Base-by-base conservation (phyloP, 2,113 vertebrate genomes). In the Illadopsis cleaveri region DNA sequence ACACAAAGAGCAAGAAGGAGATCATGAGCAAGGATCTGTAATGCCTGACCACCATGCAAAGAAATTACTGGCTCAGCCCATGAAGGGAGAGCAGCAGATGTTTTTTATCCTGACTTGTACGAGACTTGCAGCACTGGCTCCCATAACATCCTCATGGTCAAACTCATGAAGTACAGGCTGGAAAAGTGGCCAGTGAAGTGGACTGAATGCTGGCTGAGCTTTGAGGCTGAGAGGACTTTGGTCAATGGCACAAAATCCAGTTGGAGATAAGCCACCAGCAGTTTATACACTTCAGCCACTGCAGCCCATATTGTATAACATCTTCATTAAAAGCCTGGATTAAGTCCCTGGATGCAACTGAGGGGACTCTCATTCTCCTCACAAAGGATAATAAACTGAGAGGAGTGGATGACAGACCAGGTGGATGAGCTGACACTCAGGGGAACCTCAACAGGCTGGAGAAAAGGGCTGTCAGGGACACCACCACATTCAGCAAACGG, bases 21-120 rank as follows among this genome's bases (percentile, higher is more conserved):
- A n/a, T 4, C n/a, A 14, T 12, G 18, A 89, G 27, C 42, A 73
- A 65, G 60, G 37, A 37, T 65, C 53, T 62, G 12, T 23, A 15
- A 69, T 20, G 8, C 16, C 66, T 72, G 35, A 57, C 14, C 24
- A 76, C 44, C 5, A 25, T 13, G 9, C 1, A 12, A 48, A 72
- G 22, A 53, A 85, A 53, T 81, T 15, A 37, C 25, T 73, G 54
- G 3, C 24, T 65, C 33, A 57, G 15, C 25, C 16, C 23, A 10
- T 12, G 15, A 60, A 47, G 10, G 4, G 20, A 78, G 22, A 48
- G 6, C 21, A 76, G 15, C 0, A 0, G 10, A 45, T 45, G 7
- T 20, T 86, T 18, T 64, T 72, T 61, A 12, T n/a, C 22, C 58
- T 42, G 15, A 50, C 9, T 89, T 83, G 35, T 31, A 35, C 15